Conservation (phyloP, 2,797 vertebrate genomes). For the Microcaecilia unicolor region DNA sequence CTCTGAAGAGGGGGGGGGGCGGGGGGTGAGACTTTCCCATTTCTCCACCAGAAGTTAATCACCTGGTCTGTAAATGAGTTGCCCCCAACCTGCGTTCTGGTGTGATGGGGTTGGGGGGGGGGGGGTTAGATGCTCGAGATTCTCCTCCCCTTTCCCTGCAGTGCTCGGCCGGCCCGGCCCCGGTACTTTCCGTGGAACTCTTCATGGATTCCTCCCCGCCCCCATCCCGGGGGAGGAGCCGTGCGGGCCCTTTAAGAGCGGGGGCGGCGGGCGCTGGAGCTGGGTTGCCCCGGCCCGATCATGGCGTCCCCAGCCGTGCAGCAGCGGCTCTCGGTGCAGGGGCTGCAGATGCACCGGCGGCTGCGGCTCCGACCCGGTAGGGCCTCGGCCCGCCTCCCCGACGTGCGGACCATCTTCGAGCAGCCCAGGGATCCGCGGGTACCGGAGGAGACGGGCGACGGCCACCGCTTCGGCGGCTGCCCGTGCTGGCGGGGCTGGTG, state of each 20-base stretch:
- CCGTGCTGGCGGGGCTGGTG: slow-evolving; percentile 70
- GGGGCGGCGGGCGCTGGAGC: neutral
- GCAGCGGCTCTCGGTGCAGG: no score
- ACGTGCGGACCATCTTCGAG: slow-evolving; percentile 83
- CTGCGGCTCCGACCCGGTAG: slow-evolving; percentile 54
- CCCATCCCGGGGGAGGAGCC: no score
- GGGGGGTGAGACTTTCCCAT: no score
- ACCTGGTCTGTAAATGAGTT: no score
- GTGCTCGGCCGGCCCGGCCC: no score
- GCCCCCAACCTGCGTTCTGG: no score
- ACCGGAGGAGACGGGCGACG: slow-evolving; percentile 61
- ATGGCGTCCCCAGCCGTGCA: slow-evolving; percentile 12
- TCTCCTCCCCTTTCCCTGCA: no score
- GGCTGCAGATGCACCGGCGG: slow-evolving; percentile 23
- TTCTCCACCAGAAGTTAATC: no score
- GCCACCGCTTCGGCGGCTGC: slow-evolving; percentile 61
- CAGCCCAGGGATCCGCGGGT: slow-evolving; percentile 60
- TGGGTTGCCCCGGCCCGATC: neutral
- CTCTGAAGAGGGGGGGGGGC: no score
- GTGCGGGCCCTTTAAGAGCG: slow-evolving; percentile 34
- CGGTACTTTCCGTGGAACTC: no score
- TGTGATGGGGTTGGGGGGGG: neutral
- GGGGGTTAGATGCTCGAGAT: no score
- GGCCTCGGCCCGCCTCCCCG: slow-evolving; percentile 53
- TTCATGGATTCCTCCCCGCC: neutral